phyloP scores from a whole-genome alignment of 2,888 invertebrate species.

The Mythimna lalbum region DNA sequence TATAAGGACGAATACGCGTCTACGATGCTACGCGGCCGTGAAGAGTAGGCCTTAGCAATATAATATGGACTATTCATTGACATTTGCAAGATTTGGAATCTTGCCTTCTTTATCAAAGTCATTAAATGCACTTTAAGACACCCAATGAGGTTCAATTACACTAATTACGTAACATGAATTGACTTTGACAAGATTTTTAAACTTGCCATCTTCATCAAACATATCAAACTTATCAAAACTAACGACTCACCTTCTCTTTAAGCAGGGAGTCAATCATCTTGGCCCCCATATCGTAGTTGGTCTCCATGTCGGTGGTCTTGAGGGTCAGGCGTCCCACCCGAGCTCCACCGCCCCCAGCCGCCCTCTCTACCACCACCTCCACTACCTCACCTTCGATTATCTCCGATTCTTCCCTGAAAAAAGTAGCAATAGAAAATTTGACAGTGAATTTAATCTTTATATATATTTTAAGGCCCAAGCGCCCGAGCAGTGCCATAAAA shows the following conservation, averaged over 20 bases:
- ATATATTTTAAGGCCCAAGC: no score
- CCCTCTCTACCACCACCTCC: conserved; percentile 98
- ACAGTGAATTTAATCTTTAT: no score
- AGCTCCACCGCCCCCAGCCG: conserved; percentile 94
- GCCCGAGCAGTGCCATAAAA: no score
- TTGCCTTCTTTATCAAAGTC: conserved; percentile 10
- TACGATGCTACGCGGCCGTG: no score
- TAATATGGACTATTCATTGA: no score
- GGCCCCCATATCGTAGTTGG: conserved; percentile 99
- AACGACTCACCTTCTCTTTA: conserved; percentile 95
- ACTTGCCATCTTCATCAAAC: conserved; percentile 8
- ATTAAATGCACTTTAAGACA: not conserved
- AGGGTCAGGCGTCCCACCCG: conserved; percentile 98
- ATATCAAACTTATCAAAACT: not conserved
- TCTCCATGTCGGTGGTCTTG: conserved; percentile 99
- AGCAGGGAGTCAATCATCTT: conserved; percentile 99
- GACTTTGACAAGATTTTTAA: not conserved
- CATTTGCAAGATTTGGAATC: not conserved
- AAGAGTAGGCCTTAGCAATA: no score
- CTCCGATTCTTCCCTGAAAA: conserved; percentile 97
- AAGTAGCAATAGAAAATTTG: no score
- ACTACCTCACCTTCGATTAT: conserved; percentile 99
- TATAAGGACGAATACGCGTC: no score
- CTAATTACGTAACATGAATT: no score
- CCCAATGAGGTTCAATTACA: not conserved